Conservation (phyloP, 2,113 vertebrate genomes). For the Coturnix japonica region DNA sequence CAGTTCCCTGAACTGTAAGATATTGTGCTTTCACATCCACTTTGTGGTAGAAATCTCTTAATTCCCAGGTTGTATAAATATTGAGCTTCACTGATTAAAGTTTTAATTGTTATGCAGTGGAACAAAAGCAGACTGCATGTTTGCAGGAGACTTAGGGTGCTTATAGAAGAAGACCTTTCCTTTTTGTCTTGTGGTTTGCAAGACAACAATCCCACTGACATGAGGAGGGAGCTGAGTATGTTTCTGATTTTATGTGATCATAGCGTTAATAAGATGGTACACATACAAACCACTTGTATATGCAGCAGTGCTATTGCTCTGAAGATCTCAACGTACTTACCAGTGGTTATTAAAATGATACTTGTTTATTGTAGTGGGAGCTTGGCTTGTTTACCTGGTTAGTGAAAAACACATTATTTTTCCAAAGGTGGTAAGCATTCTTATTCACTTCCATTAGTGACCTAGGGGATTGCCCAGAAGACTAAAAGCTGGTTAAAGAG, state of each 20-base stretch:
- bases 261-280: neutral
- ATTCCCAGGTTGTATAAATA: neutral
- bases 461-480: neutral
- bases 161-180: neutral
- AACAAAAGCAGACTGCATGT: neutral
- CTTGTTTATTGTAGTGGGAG: neutral
- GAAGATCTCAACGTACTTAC: neutral
- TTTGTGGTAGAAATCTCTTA: neutral
- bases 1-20: neutral
- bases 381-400: neutral
- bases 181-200: neutral
- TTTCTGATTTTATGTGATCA: neutral
- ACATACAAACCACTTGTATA: neutral
- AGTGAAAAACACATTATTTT: neutral
- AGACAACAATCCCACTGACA: neutral
- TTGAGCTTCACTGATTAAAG: neutral
- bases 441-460: neutral
- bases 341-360: neutral
- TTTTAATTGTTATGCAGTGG: neutral
- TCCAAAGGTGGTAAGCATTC: neutral
- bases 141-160: neutral
- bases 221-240: neutral
- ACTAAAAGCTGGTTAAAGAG: neutral
- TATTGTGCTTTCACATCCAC: neutral
- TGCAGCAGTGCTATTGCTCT: neutral